Evolutionary conservation across 2,888 invertebrate genomes (phyloP), one percentile per base, ranked within the genome.

Genomic region (Drosophila suboccidentalis): DNA sequence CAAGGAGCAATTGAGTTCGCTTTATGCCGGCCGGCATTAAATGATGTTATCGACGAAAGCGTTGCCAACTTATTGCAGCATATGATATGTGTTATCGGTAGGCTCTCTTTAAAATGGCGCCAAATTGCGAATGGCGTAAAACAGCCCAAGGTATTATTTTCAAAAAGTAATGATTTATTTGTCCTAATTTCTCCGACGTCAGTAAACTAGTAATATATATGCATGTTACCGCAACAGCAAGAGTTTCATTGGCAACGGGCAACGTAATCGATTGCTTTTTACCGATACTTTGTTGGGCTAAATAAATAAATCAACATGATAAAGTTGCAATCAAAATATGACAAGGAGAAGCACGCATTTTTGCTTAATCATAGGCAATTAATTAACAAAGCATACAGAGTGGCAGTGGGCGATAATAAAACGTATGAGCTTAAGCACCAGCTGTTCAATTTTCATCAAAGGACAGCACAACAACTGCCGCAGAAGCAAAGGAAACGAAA

Each of bases 331-430:
- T 58, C 63, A 73, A 55, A 68, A 69, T 9, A 46, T 1, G n/a
- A 44, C 4, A 22, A n/a, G 3, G 41, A 57, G 49, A 63, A 29
- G 4, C 58, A 36, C 13, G 90, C 90, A 0, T 8, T 91, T 32
- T 87, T 83, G 32, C 63, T 92, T 11, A 75, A 91, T 49, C 92
- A 92, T 62, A 72, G 68, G 4, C 62, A 81, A 55, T 73, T 91
- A 44, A 88, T 92, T 17, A 80, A 89, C 63, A 58, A 82, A 8
- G 61, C 78, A 0, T 90, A 90, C 34, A 65, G 59, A 6, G 36
- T 53, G 4, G 51, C 32, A 46, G 50, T 60, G 0, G 8, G 19
- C 4, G 36, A 13, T 22, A 41, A 9, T 4, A 41, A 60, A 11
- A 46, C 4, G 0, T 91, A 79, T 49, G 46, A 76, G 9, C 50